Evolutionary conservation across 2,113 vertebrate species (phyloP).

Genomic region (Gracilinanus agilis): DNA sequence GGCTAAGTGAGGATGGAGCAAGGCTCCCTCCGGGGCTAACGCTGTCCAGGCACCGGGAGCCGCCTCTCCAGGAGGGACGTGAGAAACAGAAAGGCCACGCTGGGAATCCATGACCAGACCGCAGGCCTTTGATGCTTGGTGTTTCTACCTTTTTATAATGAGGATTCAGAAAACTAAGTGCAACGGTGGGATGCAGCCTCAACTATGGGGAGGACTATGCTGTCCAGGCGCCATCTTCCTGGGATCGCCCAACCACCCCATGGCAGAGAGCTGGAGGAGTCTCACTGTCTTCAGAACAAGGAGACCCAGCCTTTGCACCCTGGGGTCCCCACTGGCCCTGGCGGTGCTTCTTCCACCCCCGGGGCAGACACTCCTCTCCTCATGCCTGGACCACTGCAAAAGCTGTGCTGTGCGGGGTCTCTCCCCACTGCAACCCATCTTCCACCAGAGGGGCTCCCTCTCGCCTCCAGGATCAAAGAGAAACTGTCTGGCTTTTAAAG

Average conservation of each 20-base stretch:
- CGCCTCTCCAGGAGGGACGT: neutral
- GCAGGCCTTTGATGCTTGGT: neutral
- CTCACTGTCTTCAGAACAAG: neutral
- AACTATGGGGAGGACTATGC: neutral
- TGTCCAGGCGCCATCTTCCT: neutral
- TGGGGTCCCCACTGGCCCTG: neutral
- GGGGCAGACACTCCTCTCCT: no score
- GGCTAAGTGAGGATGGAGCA: neutral
- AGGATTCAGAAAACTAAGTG: neutral
- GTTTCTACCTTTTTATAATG: neutral
- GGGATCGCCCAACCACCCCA: no score
- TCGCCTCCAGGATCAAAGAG: no score
- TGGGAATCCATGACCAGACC: neutral
- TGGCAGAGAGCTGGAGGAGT: no score
- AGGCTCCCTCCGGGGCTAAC: neutral
- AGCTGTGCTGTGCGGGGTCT: neutral
- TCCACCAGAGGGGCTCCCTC: neutral
- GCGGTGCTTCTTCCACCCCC: neutral
- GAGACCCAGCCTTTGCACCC: no score
- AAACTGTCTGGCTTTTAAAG: no score
- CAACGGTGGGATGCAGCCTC: neutral
- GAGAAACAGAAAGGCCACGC: neutral
- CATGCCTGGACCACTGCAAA: no score
- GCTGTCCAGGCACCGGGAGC: neutral
- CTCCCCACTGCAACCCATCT: no score